A percentile compares a stretch with the other conserved stretches of the same genome.
Evolutionary conservation across 2,797 vertebrate genomes (phyloP).

Genomic region (Lepilemur ruficaudatus): DNA sequence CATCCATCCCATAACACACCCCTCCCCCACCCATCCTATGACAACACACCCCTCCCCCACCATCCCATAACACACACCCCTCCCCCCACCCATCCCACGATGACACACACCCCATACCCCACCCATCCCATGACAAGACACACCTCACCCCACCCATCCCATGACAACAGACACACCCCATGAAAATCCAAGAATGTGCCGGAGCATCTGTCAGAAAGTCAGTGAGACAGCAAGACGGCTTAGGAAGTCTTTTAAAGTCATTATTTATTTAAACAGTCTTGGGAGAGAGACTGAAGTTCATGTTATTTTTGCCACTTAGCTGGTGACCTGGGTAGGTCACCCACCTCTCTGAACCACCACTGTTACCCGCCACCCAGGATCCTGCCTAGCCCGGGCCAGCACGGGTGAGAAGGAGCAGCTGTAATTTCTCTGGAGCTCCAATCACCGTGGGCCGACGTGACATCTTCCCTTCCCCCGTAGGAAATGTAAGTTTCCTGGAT

Average conservation of each 20-base stretch:
- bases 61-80: too few relatives aligned
- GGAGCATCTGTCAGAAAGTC: not conserved
- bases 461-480: not conserved
- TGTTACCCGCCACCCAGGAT: fast-evolving
- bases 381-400: not conserved
- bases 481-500: not conserved
- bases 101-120: not conserved
- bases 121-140: not conserved
- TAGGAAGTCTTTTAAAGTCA: not conserved
- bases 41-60: too few relatives aligned
- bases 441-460: not conserved
- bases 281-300: too few relatives aligned
- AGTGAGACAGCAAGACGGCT: fast-evolving
- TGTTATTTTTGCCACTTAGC: too few relatives aligned
- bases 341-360: not conserved
- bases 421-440: not conserved
- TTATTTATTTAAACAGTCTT: not conserved
- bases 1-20: too few relatives aligned
- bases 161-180: not conserved
- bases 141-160: not conserved
- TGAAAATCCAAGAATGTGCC: not conserved
- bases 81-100: not conserved
- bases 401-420: not conserved
- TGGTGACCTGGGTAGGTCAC: not conserved
- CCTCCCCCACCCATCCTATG: too few relatives aligned